Percentiles rank a stretch among this genome's conserved stretches.
These are phyloP conservation scores for Gymnoscelis rufifasciata DNA, from an alignment of 2,888 invertebrate genomes.

Conservation along the genomic window DNA sequence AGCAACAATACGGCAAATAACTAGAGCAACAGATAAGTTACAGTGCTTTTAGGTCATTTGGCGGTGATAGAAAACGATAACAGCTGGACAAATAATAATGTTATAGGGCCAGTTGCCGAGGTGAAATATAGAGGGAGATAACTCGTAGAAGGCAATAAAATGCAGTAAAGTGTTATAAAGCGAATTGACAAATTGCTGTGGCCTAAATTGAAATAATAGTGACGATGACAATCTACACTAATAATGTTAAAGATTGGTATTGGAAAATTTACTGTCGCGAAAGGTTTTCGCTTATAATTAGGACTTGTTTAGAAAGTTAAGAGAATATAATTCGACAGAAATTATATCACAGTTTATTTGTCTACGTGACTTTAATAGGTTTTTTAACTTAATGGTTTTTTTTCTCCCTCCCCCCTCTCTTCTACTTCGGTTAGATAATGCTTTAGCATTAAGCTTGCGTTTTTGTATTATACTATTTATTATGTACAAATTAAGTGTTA, in stretches of 20 bases:
- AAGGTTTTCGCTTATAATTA: too few species aligned
- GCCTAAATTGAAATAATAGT: neutral
- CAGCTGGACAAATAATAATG: slow-evolving; percentile 6
- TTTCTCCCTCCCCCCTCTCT: too few species aligned
- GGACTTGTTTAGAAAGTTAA: too few species aligned
- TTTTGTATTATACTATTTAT: too few species aligned
- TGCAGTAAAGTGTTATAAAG: neutral
- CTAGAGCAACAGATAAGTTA: slow-evolving; percentile 20
- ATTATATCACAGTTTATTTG: too few species aligned
- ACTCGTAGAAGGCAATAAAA: neutral
- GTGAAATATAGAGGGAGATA: neutral
- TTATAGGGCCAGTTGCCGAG: slow-evolving; percentile 1
- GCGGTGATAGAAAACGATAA: slow-evolving; percentile 20
- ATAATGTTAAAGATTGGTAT: neutral
- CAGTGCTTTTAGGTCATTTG: slow-evolving; percentile 16
- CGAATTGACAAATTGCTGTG: neutral
- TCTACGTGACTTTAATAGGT: too few species aligned
- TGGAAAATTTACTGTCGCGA: too few species aligned
- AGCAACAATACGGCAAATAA: slow-evolving; percentile 11
- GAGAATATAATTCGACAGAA: too few species aligned
- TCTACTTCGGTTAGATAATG: too few species aligned
- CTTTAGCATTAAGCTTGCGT: too few species aligned
- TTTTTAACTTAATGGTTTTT: too few species aligned
- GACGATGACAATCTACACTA: neutral
- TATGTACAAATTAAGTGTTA: too few species aligned